Percentiles rank a stretch among this genome's conserved stretches.
These are phyloP conservation scores for Peromyscus melanophrys DNA, from an alignment of 2,797 vertebrate species.

Conservation along the genomic window DNA sequence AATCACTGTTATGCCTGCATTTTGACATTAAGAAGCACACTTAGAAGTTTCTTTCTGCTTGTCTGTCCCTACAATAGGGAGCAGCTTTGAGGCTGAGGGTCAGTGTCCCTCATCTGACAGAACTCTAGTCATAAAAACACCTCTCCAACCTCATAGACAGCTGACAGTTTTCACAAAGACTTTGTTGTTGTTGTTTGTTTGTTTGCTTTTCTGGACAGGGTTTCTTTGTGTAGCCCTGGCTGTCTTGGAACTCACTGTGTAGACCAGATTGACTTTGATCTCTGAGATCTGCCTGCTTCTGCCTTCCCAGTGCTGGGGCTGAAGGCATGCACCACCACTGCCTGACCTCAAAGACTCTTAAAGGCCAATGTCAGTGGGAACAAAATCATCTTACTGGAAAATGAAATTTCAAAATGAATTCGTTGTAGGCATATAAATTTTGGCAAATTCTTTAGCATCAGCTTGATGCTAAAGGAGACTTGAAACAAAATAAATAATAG, in stretches of 20 bases:
- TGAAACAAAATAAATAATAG: conserved; percentile 18
- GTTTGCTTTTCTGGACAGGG: too few relatives aligned
- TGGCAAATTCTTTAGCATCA: neutral
- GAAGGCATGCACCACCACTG: too few relatives aligned
- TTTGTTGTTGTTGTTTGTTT: too few relatives aligned
- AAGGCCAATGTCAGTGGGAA: conserved; percentile 14
- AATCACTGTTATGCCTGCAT: neutral
- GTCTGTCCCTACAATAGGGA: neutral
- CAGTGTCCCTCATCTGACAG: neutral
- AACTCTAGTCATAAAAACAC: neutral
- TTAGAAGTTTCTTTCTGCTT: neutral
- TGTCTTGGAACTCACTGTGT: too few relatives aligned
- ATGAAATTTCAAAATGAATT: neutral
- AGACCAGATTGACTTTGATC: too few relatives aligned
- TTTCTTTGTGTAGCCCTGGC: too few relatives aligned
- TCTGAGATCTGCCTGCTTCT: too few relatives aligned
- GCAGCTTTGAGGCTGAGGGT: neutral
- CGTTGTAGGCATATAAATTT: neutral
- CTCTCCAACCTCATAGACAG: neutral
- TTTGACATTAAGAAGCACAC: conserved; percentile 11
- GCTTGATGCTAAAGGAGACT: neutral
- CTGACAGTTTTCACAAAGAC: neutral
- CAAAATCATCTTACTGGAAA: neutral
- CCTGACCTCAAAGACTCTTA: neutral
- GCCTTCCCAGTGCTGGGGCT: too few relatives aligned